Percentiles rank a stretch among this genome's conserved stretches.
These are phyloP conservation scores for Rotaria sp. DNA, from an alignment of 2,888 invertebrate species.

Conservation along the genomic window DNA sequence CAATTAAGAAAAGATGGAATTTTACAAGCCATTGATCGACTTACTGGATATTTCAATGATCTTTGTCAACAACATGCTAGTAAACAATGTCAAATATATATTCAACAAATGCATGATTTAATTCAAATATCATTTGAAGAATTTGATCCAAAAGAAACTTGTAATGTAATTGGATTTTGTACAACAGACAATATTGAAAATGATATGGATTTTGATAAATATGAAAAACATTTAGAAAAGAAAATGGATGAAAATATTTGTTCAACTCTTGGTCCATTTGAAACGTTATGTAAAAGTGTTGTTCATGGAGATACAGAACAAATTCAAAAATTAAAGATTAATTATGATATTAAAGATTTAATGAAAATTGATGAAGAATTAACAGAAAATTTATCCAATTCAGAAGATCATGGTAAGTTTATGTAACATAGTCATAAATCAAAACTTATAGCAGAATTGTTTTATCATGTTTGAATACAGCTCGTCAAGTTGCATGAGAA, in stretches of 20 bases:
- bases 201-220: neutral
- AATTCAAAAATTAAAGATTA: neutral
- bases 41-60: neutral
- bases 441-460: no score
- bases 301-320: neutral
- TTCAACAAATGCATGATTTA: neutral
- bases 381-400: neutral
- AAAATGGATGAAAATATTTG: neutral
- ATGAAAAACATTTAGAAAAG: neutral
- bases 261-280: neutral
- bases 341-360: constrained; percentile 1
- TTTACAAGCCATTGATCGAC: neutral
- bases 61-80: neutral
- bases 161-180: neutral
- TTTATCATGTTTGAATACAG: no score
- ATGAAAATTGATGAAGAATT: neutral
- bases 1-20: neutral
- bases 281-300: neutral
- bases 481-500: no score
- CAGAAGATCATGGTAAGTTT: neutral
- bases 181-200: neutral
- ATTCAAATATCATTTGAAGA: neutral
- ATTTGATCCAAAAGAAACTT: neutral
- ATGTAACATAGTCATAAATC: no score
- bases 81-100: constrained; percentile 9